A percentile compares a stretch with the other conserved stretches of the same genome.
Conservation (phyloP, 2,797 vertebrate species). For the Sebastes diploproa region DNA sequence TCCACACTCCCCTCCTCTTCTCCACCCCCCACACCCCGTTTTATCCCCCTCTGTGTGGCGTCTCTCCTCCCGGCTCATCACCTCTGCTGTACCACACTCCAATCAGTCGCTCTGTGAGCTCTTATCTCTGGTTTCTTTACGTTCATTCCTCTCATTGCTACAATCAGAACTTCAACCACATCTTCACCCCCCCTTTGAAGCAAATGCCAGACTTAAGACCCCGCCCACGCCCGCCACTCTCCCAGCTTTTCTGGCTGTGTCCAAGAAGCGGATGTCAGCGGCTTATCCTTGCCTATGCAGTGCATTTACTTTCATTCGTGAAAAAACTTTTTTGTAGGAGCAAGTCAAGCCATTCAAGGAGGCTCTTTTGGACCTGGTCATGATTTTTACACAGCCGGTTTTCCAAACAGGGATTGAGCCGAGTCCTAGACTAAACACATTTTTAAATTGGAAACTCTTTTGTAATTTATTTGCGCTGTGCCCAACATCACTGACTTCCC, state of each 20-base stretch:
- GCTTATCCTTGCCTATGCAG: slow-evolving; percentile 76
- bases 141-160: slow-evolving; percentile 55
- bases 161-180: slow-evolving; percentile 62
- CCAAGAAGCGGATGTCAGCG: slow-evolving; percentile 54
- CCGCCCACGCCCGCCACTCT: slow-evolving; percentile 24
- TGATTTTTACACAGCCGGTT: slow-evolving; percentile 18
- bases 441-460: neutral
- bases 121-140: slow-evolving; percentile 54
- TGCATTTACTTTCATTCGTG: slow-evolving; percentile 68
- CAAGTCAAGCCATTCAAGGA: slow-evolving; percentile 39
- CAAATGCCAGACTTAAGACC: slow-evolving; percentile 50
- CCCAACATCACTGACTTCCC: neutral
- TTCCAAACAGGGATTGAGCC: slow-evolving; percentile 32
- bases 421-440: neutral
- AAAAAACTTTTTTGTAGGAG: slow-evolving; percentile 36
- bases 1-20: neutral
- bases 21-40: neutral
- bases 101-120: slow-evolving; percentile 62
- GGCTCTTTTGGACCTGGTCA: slow-evolving; percentile 37
- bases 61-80: slow-evolving; percentile 51
- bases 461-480: neutral
- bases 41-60: slow-evolving; percentile 69
- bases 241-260: slow-evolving; percentile 48
- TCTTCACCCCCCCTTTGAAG: slow-evolving; percentile 33
- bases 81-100: slow-evolving; percentile 79